phyloP scores from a whole-genome alignment of 2,797 vertebrate species.

The Intellagama lesueurii region DNA sequence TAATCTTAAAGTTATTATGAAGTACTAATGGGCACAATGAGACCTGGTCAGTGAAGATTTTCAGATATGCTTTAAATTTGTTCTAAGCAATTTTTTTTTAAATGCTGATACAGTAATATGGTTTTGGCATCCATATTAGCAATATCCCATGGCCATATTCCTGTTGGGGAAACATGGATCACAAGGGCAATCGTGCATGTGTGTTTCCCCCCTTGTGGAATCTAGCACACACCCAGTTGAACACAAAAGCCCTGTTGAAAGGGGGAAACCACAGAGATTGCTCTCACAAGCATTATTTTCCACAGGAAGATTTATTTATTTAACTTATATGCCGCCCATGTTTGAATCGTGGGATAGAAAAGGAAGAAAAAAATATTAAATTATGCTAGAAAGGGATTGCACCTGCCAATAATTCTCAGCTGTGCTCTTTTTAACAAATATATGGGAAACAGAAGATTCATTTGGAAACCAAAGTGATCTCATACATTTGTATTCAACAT shows the following conservation, averaged over 20 bases:
- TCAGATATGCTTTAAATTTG: neutral
- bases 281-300: no score
- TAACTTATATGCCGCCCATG: no score
- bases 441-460: neutral
- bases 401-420: neutral
- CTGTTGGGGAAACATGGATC: no score
- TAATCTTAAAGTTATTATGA: neutral
- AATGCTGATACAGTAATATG: no score
- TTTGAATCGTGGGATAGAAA: neutral
- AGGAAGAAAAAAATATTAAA: neutral
- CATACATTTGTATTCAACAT: neutral
- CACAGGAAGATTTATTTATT: no score
- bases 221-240: no score
- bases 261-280: no score
- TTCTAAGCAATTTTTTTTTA: neutral
- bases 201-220: no score
- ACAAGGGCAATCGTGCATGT: no score
- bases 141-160: neutral
- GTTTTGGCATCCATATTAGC: neutral
- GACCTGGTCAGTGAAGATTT: neutral
- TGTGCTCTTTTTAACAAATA: neutral
- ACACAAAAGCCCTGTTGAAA: no score
- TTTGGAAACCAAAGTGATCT: neutral
- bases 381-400: neutral
- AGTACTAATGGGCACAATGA: neutral